Percentiles rank a stretch among this genome's conserved stretches.
phyloP scores from a whole-genome alignment of 1,140 invertebrate species.

The Brachionus rubens region DNA sequence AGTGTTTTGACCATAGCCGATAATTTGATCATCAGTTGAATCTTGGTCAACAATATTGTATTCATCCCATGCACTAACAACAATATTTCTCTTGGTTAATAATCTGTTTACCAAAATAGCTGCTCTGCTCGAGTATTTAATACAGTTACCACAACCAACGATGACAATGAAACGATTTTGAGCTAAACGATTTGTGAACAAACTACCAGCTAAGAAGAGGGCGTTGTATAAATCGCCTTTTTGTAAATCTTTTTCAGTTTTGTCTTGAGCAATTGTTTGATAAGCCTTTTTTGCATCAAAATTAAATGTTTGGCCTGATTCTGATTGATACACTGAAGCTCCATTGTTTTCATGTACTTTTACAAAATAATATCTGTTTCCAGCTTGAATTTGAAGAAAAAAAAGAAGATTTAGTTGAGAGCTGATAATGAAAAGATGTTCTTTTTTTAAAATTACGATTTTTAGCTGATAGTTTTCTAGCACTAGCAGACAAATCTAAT shows the following conservation, averaged over 20 bases:
- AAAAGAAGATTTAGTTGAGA: background rate
- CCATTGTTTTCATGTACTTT: slow-evolving; percentile 29
- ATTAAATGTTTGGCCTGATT: slow-evolving; percentile 14
- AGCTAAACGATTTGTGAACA: slow-evolving; percentile 30
- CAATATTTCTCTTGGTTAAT: slow-evolving; percentile 19
- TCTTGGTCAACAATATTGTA: slow-evolving; percentile 23
- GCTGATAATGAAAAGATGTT: background rate
- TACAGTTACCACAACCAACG: slow-evolving; percentile 44
- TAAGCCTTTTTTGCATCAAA: slow-evolving; percentile 22
- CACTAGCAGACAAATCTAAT: background rate
- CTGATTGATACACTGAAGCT: slow-evolving; percentile 38
- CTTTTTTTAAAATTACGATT: background rate
- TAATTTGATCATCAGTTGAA: background rate
- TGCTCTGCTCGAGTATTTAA: background rate
- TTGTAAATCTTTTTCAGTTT: background rate
- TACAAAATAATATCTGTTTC: slow-evolving; percentile 34
- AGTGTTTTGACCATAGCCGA: slow-evolving; percentile 15
- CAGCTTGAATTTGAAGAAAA: slow-evolving; percentile 19
- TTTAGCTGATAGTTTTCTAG: background rate
- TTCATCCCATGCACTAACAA: slow-evolving; percentile 38
- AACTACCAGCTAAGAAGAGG: slow-evolving; percentile 11
- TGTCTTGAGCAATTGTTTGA: slow-evolving; percentile 1
- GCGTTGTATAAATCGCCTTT: slow-evolving; percentile 20
- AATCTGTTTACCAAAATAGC: background rate
- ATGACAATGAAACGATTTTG: slow-evolving; percentile 16